Conservation (phyloP, 2,797 vertebrate species). For the Acipenser ruthenus region DNA sequence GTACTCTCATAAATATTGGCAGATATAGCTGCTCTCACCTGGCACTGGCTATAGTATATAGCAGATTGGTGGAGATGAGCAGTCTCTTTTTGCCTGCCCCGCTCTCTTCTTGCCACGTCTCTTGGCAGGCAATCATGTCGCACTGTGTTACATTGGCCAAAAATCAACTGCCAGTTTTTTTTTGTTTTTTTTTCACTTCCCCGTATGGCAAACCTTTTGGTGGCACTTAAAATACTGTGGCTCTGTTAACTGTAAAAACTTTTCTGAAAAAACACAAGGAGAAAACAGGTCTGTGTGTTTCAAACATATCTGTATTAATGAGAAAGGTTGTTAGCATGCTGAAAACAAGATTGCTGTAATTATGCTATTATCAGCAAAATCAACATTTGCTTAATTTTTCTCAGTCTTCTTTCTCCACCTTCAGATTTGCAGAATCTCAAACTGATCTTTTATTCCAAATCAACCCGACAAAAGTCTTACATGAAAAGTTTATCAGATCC, state of each 20-base stretch:
- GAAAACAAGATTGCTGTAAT: background rate
- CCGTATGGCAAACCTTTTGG: background rate
- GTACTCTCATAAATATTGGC: too few relatives aligned
- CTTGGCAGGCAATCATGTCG: conserved; percentile 63
- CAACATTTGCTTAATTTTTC: background rate
- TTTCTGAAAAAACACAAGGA: background rate
- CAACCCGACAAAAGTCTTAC: too few relatives aligned
- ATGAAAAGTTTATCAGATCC: too few relatives aligned
- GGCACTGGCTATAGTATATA: conserved; percentile 71
- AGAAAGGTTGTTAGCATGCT: background rate
- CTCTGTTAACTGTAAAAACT: background rate
- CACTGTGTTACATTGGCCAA: conserved; percentile 67
- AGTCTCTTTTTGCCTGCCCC: conserved; percentile 76
- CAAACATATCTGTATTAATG: too few relatives aligned
- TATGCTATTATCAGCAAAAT: background rate
- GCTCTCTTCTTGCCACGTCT: conserved; percentile 72
- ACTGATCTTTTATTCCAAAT: too few relatives aligned
- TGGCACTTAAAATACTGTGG: background rate
- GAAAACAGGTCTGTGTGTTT: background rate
- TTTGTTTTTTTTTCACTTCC: background rate
- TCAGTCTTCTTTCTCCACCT: background rate
- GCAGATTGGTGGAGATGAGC: conserved; percentile 78
- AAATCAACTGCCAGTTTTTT: conserved; percentile 61
- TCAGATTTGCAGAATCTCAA: too few relatives aligned
- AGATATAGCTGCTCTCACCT: conserved; percentile 56